Conservation (phyloP, 2,888 invertebrate species). For the Dasysyrphus albostriatus region DNA sequence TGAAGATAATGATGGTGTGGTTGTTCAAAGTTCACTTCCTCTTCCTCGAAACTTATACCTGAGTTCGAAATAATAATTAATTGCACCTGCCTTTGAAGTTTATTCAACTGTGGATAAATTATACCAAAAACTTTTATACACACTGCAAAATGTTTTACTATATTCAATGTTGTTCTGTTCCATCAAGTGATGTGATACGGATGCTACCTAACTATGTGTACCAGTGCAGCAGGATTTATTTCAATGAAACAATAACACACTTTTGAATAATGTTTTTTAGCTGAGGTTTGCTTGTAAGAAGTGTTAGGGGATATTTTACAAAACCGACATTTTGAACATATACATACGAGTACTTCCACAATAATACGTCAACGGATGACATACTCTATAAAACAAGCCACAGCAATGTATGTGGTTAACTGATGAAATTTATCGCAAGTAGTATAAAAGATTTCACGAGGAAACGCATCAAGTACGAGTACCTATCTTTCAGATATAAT, state of each 20-base stretch:
- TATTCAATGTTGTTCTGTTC: not conserved
- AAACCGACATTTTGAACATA: not conserved
- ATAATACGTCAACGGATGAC: constrained; percentile 42
- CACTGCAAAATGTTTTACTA: not conserved
- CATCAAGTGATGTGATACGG: not conserved
- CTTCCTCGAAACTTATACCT: not conserved
- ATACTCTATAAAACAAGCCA: constrained; percentile 68
- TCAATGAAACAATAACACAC: constrained; percentile 2
- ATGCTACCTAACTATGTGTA: not conserved
- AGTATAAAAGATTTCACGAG: constrained; percentile 19
- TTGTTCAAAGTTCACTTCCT: constrained; percentile 20
- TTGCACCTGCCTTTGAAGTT: constrained; percentile 54
- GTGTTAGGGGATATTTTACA: not conserved
- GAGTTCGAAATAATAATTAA: constrained; percentile 46
- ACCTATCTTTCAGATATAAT: constrained; percentile 10
- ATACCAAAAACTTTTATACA: constrained; percentile 47
- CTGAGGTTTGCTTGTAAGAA: not conserved
- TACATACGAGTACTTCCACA: no score
- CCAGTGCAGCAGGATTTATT: constrained; percentile 10
- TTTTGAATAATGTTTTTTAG: constrained; percentile 1
- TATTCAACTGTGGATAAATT: constrained; percentile 61
- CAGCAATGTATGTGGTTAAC: constrained; percentile 60
- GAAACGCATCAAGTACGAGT: constrained; percentile 11
- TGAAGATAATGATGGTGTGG: not conserved
- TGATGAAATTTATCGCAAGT: constrained; percentile 65